Conservation (phyloP, 1,140 invertebrate species). For the Forficula auricularia region DNA sequence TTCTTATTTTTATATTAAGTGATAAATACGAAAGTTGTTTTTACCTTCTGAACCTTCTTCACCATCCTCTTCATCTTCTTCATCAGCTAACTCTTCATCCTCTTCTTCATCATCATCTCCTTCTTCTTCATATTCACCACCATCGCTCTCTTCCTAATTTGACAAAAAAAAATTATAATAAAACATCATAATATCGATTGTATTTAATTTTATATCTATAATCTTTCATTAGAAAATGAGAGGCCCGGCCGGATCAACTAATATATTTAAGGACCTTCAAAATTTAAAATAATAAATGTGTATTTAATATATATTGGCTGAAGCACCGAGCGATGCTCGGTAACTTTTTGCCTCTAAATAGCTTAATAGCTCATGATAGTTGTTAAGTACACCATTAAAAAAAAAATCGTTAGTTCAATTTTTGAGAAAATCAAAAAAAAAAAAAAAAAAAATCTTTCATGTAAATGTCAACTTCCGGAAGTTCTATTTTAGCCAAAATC, state of each 20-base stretch:
- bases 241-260: not conserved
- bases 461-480: no score
- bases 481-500: no score
- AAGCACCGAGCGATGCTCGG: not conserved
- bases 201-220: not conserved
- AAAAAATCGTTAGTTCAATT: no score
- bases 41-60: constrained; percentile 37
- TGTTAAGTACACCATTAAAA: no score
- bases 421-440: no score
- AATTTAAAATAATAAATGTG: not conserved
- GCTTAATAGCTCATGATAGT: no score
- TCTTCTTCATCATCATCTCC: constrained; percentile 43
- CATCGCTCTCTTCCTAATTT: constrained; percentile 40
- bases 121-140: constrained; percentile 40
- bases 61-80: constrained; percentile 41
- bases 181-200: not conserved
- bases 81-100: constrained; percentile 32
- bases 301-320: no score
- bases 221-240: not conserved
- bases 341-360: not conserved
- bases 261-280: not conserved
- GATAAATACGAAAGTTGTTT: constrained; percentile 22
- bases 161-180: not conserved
- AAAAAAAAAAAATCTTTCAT: no score
- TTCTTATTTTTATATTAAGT: no score